phyloP scores from a whole-genome alignment of 2,888 invertebrate genomes.

The Baronia brevicornis region DNA sequence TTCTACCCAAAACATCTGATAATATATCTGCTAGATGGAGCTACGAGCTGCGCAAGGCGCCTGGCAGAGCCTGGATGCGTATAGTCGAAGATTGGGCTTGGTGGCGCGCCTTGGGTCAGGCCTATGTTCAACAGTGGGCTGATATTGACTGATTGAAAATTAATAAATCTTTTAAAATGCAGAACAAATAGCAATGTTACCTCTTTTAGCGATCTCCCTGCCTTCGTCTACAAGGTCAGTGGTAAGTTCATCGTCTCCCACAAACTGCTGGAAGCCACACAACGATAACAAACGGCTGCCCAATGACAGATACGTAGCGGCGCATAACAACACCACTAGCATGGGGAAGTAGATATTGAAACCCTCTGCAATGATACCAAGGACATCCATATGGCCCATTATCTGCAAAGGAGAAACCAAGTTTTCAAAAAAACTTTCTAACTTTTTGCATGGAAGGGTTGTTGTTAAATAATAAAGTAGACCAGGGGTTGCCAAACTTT shows the following conservation, averaged over 20 bases:
- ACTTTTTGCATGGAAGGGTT: too few relatives aligned
- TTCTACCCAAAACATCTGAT: too few relatives aligned
- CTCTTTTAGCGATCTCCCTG: constrained; percentile 91
- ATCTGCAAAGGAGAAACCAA: constrained; percentile 70
- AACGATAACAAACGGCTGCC: constrained; percentile 93
- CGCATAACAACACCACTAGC: constrained; percentile 91
- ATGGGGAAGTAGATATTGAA: constrained; percentile 99
- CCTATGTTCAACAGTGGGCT: too few relatives aligned
- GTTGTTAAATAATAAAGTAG: background rate
- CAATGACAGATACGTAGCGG: constrained; percentile 94
- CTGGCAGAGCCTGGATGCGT: too few relatives aligned
- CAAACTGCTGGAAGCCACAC: constrained; percentile 97
- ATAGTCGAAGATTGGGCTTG: too few relatives aligned
- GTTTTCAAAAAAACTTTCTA: constrained; percentile 5
- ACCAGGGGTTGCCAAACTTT: too few relatives aligned
- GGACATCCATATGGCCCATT: constrained; percentile 99
- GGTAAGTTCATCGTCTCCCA: constrained; percentile 95
- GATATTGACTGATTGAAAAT: too few relatives aligned
- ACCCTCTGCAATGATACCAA: constrained; percentile 96
- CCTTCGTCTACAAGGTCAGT: constrained; percentile 96
- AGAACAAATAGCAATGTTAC: constrained; percentile 48
- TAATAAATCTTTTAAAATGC: background rate
- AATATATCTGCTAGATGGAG: too few relatives aligned
- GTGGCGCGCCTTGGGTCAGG: too few relatives aligned
- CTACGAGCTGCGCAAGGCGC: too few relatives aligned